Base-by-base conservation (phyloP, 2,888 invertebrate genomes). In the Cephus rjabovi region DNA sequence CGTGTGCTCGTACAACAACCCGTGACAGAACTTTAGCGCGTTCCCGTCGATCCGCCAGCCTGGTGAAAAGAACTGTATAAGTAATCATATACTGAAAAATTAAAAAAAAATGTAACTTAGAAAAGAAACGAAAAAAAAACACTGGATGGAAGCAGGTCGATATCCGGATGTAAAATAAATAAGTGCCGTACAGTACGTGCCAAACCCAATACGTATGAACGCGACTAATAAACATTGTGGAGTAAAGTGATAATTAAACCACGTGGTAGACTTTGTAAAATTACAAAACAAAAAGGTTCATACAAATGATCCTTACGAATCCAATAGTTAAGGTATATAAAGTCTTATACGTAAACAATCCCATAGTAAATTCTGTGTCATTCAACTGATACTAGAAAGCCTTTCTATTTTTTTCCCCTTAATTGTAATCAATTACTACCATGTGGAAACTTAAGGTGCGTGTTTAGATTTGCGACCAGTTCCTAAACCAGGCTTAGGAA, bases 1-100 rank as follows among this genome's bases (percentile, higher is more conserved):
- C 87, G 89, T 83, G 88, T 86, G 87, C 83, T 80, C 77, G 35
- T 34, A 34, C 74, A 34, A 30, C 30, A 56, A 56, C 56, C 56
- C 56, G 56, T 56, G 56, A 56, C 56, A 56, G 56, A 56, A 56
- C 56, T 56, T 56, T 56, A 56, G 56, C 56, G 56, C 56, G 56
- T 56, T 40, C 56, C 56, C 56, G 56, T 23, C 23, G 56, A 23
- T 23, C 23, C 23, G 23, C 56, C 56, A 56, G 23, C 23, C 23
- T 56, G 56, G 2, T 56, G 56, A 56, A 56, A 56, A 23, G 23
- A 56, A 23, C 9, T 23, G 2, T 56, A 56, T 23, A 23, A 56
- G 15, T 56, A 56, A 56, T 56, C 23, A 9, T 23, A 9, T 9
- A 56, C 23, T 56, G 56, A 9, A 56, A 56, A 56, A 56, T 56